Evolutionary conservation across 2,888 invertebrate genomes (phyloP).

Genomic region (Lottia gigantea): DNA sequence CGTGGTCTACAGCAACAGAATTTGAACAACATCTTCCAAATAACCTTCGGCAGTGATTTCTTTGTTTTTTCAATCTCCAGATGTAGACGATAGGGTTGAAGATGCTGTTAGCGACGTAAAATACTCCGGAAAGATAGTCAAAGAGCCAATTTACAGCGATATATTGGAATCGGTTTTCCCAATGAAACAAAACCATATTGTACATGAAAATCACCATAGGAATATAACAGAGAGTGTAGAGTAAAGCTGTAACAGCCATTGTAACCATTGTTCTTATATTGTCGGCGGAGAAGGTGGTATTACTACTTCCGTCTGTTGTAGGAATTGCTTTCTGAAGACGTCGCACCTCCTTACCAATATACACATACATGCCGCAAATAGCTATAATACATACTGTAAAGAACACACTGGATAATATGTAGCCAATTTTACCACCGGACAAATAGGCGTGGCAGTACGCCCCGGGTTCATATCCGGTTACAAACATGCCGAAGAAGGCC

Average conservation of each 20-base stretch:
- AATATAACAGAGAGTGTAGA: background rate
- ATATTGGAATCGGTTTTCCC: background rate
- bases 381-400: background rate
- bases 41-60: background rate
- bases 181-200: background rate
- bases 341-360: background rate
- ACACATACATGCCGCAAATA: background rate
- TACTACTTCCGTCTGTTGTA: too few species aligned
- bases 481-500: background rate
- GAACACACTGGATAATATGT: background rate
- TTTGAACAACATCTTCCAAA: too few species aligned
- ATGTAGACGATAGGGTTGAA: background rate
- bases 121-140: background rate
- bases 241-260: background rate
- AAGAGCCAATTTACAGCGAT: background rate
- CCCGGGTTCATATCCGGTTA: background rate
- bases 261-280: background rate
- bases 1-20: too few species aligned
- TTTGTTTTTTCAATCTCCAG: background rate
- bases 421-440: background rate
- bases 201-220: background rate
- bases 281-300: background rate
- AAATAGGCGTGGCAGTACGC: background rate
- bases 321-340: background rate
- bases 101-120: background rate